phyloP scores from a whole-genome alignment of 2,797 vertebrate species.

The Thripadectes ignobilis region DNA sequence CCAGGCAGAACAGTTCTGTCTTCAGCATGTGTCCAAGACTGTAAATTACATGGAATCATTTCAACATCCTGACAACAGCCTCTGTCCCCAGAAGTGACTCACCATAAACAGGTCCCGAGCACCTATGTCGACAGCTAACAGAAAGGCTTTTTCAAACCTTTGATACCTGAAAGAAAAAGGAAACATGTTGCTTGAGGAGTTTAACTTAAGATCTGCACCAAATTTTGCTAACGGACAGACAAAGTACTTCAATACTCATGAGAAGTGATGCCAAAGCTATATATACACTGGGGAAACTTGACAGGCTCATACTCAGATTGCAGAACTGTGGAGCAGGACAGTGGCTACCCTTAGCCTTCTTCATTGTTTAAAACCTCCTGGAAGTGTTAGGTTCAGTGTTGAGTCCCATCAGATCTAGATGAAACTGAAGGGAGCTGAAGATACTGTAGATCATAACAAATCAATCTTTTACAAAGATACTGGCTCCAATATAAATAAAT shows the following conservation, averaged over 20 bases:
- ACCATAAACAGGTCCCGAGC: conserved; percentile 91
- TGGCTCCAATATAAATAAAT: neutral
- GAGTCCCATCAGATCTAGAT: neutral
- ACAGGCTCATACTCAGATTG: fast-evolving
- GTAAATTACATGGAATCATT: conserved; percentile 52
- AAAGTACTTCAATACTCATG: neutral
- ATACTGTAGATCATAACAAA: neutral
- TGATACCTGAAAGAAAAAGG: conserved; percentile 79
- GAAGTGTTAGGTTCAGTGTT: neutral
- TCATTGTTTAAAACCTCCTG: neutral
- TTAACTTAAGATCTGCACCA: neutral
- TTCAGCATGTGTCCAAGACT: neutral
- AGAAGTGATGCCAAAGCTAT: neutral
- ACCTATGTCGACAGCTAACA: conserved; percentile 92
- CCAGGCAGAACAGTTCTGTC: conserved; percentile 29
- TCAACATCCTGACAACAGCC: conserved; percentile 37
- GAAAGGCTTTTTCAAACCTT: conserved; percentile 96
- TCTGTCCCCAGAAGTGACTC: conserved; percentile 61
- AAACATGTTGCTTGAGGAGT: neutral
- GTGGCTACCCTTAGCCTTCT: neutral
- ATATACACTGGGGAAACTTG: neutral
- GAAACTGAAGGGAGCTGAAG: neutral
- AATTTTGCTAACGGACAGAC: neutral
- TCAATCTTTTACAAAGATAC: neutral
- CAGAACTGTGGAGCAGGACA: neutral